These are phyloP conservation scores for Trichechus manatus DNA, from an alignment of 2,113 vertebrate species.

Conservation along the genomic window DNA sequence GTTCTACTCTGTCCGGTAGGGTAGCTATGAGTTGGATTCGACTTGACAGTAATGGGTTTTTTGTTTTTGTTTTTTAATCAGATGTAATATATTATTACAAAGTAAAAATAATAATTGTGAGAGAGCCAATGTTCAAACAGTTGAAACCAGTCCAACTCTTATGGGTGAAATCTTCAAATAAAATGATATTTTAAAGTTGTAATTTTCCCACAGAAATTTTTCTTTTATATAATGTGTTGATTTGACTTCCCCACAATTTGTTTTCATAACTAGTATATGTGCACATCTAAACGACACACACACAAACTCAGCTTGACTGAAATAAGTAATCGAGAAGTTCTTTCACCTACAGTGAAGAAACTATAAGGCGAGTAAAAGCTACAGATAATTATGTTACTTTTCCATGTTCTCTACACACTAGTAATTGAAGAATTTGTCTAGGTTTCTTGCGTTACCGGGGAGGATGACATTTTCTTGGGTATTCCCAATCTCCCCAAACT, in stretches of 20 bases:
- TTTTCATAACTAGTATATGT: not conserved
- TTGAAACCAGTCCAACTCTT: not conserved
- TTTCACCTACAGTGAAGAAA: not conserved
- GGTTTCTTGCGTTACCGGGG: not conserved
- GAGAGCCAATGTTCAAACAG: not conserved
- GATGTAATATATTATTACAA: not conserved
- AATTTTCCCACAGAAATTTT: not conserved
- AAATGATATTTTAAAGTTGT: not conserved
- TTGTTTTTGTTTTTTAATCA: not conserved
- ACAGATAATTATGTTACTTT: constrained; percentile 37
- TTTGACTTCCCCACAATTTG: not conserved
- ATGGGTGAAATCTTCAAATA: constrained; percentile 39
- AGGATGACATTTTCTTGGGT: not conserved
- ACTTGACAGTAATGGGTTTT: no score
- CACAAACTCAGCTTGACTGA: constrained; percentile 13
- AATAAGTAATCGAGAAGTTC: constrained; percentile 23
- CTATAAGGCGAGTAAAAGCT: not conserved
- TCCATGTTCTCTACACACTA: not conserved
- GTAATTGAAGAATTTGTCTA: constrained; percentile 27
- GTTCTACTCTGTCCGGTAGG: no score
- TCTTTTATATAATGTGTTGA: not conserved
- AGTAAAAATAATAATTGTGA: not conserved
- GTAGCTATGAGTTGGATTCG: no score
- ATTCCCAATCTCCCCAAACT: not conserved
- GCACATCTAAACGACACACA: not conserved